Base-by-base conservation (phyloP, 2,113 vertebrate species). In the Chaetops frenatus region DNA sequence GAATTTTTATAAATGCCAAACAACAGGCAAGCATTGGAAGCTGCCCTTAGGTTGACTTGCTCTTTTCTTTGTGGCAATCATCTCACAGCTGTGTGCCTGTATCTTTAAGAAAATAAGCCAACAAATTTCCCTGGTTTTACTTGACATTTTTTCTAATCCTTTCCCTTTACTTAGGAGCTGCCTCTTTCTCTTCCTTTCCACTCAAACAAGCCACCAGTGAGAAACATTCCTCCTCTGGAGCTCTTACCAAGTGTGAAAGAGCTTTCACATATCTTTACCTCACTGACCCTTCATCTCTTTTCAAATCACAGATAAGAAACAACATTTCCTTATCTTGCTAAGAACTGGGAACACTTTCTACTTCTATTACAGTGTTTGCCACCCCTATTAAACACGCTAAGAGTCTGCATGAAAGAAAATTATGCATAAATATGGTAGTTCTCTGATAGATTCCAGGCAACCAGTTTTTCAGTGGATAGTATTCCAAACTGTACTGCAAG, bases 251-350 rank as follows among this genome's bases (percentile, higher is more conserved):
- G 61, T 42, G 57, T 4, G 9, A 73, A 90, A 86, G 33, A 92
- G 88, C 61, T 86, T 96, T 88, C 44, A 69, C 27, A 2, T 81
- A 81, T 74, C 92, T 94, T 78, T 81, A 92, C 72, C 90, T 92
- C 90, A 38, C 88, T 67, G 77, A 90, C 72, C 80, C 71, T 94
- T 91, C 67, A 77, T 90, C 62, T 94, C 76, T 86, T 88, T 81
- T 83, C 80, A 79, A 90, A 95, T 92, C 86, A 88, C 65, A 92
- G 85, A 90, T 93, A 92, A 93, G 82, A 72, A 93, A 87, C 82
- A 92, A 84, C 56, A 83, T 95, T 96, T 96, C 78, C 85, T 94
- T 93, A 93, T 90, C 93, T 86, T 79, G 40, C 79, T 88, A 86
- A 86, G 90, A 96, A 91, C 66, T 77, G 44, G 64, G 38, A 91